Percentiles rank a stretch among this genome's conserved stretches.
These are phyloP conservation scores for Drosophila simulans DNA, from an alignment of 1,140 invertebrate species.

Conservation along the genomic window DNA sequence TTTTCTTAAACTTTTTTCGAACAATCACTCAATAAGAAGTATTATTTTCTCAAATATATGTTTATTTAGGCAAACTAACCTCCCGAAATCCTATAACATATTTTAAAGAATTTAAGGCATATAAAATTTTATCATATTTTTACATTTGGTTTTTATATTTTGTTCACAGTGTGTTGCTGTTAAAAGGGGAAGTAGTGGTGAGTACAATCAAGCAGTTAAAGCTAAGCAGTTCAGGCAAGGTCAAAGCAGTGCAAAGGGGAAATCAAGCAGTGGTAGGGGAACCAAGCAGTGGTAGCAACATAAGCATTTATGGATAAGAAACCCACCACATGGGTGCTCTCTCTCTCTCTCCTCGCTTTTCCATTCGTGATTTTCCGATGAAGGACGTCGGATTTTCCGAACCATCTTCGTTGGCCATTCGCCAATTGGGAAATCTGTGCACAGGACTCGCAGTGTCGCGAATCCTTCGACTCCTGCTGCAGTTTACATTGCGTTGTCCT, in stretches of 20 bases:
- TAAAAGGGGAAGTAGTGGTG: not conserved
- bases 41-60: no score
- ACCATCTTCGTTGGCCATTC: not conserved
- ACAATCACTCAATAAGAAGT: no score
- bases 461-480: constrained; percentile 31
- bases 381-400: constrained; percentile 16
- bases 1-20: no score
- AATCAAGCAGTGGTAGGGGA: not conserved
- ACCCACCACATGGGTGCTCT: not conserved
- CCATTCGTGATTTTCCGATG: constrained; percentile 33
- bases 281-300: not conserved
- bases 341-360: constrained; percentile 21
- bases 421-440: constrained; percentile 55
- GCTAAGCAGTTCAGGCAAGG: not conserved
- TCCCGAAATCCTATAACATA: no score
- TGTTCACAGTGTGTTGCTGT: not conserved
- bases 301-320: not conserved
- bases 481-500: constrained; percentile 76
- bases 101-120: no score
- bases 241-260: not conserved
- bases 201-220: not conserved
- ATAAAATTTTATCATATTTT: no score
- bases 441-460: constrained; percentile 39
- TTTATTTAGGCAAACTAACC: no score
- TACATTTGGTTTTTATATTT: not conserved